These are phyloP conservation scores for Rhinopomastus cyanomelas DNA, from an alignment of 2,113 vertebrate genomes.

Conservation along the genomic window DNA sequence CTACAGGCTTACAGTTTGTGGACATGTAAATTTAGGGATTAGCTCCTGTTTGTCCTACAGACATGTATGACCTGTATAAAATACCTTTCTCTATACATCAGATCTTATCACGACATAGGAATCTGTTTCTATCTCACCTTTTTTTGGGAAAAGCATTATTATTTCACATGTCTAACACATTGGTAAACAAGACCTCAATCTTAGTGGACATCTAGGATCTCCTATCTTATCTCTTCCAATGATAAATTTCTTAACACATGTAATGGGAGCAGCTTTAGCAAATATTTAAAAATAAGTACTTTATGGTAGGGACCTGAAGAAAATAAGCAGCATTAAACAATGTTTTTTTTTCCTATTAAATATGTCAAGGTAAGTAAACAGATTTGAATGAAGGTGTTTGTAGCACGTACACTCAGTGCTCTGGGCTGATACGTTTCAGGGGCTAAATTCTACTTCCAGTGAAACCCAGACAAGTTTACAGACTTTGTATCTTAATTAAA, in stretches of 20 bases:
- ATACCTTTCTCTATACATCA: background rate
- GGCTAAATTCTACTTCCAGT: background rate
- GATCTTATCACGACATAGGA: background rate
- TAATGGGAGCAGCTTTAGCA: background rate
- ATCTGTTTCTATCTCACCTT: background rate
- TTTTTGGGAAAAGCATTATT: background rate
- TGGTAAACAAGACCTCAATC: background rate
- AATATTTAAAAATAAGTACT: background rate
- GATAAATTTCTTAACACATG: background rate
- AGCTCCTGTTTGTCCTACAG: background rate
- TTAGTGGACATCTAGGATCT: background rate
- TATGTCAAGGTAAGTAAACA: background rate
- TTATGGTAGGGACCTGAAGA: background rate
- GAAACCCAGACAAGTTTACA: background rate
- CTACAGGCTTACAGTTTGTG: background rate
- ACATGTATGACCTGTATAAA: background rate
- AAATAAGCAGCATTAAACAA: background rate
- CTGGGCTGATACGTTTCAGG: background rate
- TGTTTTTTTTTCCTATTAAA: background rate
- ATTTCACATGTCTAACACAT: accelerated
- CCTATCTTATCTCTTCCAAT: background rate
- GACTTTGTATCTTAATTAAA: slow-evolving; percentile 62
- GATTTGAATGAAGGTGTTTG: background rate
- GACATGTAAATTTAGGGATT: background rate
- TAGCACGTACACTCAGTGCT: background rate